Conservation (phyloP, 2,797 vertebrate genomes). For the Atherinosoma microstoma region DNA sequence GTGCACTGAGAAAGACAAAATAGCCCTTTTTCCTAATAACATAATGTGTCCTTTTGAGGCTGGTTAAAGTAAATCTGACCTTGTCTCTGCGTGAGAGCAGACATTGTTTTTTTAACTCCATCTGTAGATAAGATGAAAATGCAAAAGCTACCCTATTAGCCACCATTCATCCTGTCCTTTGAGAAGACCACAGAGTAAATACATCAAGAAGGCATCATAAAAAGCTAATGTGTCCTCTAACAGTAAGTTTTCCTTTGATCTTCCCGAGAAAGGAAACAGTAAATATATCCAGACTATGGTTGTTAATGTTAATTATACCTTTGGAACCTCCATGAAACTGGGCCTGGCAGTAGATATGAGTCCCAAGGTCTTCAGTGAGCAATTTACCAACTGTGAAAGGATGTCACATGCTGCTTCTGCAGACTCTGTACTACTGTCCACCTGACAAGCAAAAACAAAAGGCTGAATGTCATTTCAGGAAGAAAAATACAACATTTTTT, state of each 20-base stretch:
- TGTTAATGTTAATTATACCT: conserved; percentile 84
- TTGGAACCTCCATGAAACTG: conserved; percentile 99
- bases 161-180: neutral
- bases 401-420: conserved; percentile 98
- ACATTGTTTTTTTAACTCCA: conserved; percentile 14
- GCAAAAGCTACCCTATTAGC: neutral
- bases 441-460: conserved; percentile 79
- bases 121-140: conserved; percentile 14
- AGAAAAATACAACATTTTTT: neutral
- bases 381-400: conserved; percentile 97
- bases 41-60: conserved; percentile 6
- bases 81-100: conserved; percentile 5
- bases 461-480: neutral
- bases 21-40: conserved; percentile 5
- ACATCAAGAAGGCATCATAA: neutral
- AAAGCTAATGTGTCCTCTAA: neutral
- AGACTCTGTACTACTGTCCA: conserved; percentile 98
- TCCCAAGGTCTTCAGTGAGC: conserved; percentile 97
- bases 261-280: conserved; percentile 2
- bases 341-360: conserved; percentile 97
- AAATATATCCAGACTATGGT: neutral
- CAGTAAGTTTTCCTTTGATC: neutral
- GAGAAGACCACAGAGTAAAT: neutral
- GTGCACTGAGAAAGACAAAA: conserved; percentile 10
- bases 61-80: conserved; percentile 3